Evolutionary conservation across 2,888 invertebrate species (phyloP), one percentile per base, ranked within the genome.

Genomic region (Zelleria hepariella): DNA sequence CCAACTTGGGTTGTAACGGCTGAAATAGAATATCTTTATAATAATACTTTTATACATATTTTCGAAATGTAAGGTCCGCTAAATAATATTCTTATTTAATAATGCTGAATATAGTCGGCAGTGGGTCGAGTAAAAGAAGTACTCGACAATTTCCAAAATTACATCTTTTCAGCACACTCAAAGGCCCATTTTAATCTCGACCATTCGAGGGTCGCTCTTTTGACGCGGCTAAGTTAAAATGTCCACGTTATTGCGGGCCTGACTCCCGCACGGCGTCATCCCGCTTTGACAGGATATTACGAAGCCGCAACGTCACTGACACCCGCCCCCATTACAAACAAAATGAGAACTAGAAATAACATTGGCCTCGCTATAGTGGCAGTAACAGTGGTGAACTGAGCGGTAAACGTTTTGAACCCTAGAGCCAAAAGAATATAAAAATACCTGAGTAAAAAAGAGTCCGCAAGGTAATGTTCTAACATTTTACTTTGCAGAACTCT

Each of bases 341-440:
- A 81, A 84, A 86, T 84, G 84, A 86, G 83, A 82, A 83, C 84
- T 75, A 74, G 70, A 77, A 42, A 78, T 78, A 71, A 68, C 67
- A 62, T 60, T 59, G 56, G 56, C 49, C 56, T 3, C n/a, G 23
- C 15, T 10, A 42, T 4, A 15, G 10, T 15, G 15, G 32, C 15
- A 42, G 32, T 42, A 42, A 42, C 32, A 42, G 32, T 15, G 15
- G 32, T 15, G 15, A 42, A 42, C 10, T 42, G 15, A 5, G 32
- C 32, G 15, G 32, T 42, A 42, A 42, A 15, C 15, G 8, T 15
- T 15, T 42, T 10, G 32, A 10, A 15, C 32, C 32, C 15, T n/a
- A n/a, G n/a, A n/a, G n/a, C n/a, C n/a, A n/a, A n/a, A n/a, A n/a
- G n/a, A n/a, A n/a, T n/a, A n/a, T n/a, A n/a, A n/a, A n/a, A n/a